Evolutionary conservation across 1,140 invertebrate species (phyloP).

Genomic region (Drosophila ironensis): DNA sequence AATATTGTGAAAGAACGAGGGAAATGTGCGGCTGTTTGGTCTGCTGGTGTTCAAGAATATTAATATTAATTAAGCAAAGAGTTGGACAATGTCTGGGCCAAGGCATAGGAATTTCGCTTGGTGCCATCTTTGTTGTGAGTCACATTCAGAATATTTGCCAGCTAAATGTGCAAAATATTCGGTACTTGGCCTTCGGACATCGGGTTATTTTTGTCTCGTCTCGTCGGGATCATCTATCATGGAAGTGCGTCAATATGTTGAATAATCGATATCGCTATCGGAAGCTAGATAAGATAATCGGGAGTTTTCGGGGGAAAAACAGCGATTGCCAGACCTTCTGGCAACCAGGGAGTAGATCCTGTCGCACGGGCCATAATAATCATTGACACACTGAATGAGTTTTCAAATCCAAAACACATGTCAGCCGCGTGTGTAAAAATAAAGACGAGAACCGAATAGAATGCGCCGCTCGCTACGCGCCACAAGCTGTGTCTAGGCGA

Average conservation of each 20-base stretch:
- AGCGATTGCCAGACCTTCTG: conserved; percentile 19
- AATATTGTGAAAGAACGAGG: conserved; percentile 4
- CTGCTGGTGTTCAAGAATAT: conserved; percentile 33
- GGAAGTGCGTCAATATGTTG: conserved; percentile 1
- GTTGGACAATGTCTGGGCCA: conserved; percentile 23
- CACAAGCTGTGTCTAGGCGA: conserved; percentile 5
- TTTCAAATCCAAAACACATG: conserved; percentile 60
- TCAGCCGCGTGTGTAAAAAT: conserved; percentile 54
- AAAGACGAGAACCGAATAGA: conserved; percentile 14
- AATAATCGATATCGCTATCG: not conserved
- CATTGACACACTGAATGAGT: conserved; percentile 58
- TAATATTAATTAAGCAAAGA: conserved; percentile 39
- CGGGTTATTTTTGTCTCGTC: not conserved
- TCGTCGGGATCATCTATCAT: not conserved
- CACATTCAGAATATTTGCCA: conserved; percentile 6
- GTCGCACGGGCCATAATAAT: conserved; percentile 21
- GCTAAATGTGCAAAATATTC: conserved; percentile 2
- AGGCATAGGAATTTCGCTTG: conserved; percentile 47
- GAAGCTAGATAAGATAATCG: conserved; percentile 4
- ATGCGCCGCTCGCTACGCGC: not conserved
- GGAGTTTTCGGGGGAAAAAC: too few species aligned
- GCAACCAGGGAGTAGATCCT: conserved; percentile 6
- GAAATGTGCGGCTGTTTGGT: not conserved
- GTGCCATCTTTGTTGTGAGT: conserved; percentile 24
- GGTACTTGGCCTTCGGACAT: not conserved